phyloP scores from a whole-genome alignment of 2,797 vertebrate species.

The Sebastes kiyomatsui region DNA sequence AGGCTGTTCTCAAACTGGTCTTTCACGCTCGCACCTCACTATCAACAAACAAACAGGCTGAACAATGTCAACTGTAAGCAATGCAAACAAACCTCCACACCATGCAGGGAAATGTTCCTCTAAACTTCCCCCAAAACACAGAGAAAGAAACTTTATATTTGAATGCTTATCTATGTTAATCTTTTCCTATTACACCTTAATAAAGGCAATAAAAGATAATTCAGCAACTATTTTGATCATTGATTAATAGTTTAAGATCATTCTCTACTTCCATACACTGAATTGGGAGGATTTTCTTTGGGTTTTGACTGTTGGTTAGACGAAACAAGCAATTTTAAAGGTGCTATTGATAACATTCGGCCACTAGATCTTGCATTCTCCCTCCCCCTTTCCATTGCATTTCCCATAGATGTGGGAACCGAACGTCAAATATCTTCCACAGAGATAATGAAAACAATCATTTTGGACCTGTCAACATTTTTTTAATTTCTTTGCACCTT shows the following conservation, averaged over 20 bases:
- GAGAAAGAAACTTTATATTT: background rate
- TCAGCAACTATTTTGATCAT: background rate
- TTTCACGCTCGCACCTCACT: conserved; percentile 2
- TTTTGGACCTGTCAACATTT: too few species aligned
- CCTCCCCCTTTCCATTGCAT: too few species aligned
- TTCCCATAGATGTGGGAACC: too few species aligned
- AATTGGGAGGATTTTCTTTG: background rate
- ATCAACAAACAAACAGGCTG: conserved; percentile 47
- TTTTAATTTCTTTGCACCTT: too few species aligned
- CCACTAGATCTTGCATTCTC: too few species aligned
- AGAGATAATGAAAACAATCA: too few species aligned
- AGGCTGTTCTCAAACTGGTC: background rate
- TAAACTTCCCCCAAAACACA: background rate
- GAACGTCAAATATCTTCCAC: too few species aligned
- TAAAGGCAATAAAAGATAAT: background rate
- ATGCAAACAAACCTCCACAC: conserved; percentile 15
- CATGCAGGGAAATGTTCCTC: background rate
- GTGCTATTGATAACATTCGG: too few species aligned
- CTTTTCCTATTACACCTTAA: background rate
- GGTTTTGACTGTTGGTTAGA: background rate
- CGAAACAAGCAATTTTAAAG: background rate
- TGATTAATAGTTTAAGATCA: background rate
- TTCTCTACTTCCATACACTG: background rate
- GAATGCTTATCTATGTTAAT: background rate
- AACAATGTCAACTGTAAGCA: conserved; percentile 38